These are phyloP conservation scores for Teleiodes luculella DNA, from an alignment of 2,888 invertebrate genomes.

Conservation along the genomic window DNA sequence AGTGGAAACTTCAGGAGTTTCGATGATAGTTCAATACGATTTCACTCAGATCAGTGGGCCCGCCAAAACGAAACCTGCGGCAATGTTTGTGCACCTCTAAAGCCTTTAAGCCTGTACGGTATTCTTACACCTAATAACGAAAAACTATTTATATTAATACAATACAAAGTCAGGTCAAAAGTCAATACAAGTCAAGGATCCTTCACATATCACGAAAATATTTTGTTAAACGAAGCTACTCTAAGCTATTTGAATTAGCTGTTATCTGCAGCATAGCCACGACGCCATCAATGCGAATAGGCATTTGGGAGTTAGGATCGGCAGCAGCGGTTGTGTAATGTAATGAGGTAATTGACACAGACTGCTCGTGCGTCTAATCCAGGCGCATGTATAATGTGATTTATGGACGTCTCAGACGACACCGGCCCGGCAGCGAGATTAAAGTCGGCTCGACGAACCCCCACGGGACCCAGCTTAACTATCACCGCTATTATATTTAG, in stretches of 20 bases:
- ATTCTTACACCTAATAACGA: too few relatives aligned
- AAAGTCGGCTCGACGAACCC: constrained; percentile 25
- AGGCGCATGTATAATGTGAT: constrained; percentile 26
- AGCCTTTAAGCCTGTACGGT: too few relatives aligned
- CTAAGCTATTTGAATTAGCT: not conserved
- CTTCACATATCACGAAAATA: too few relatives aligned
- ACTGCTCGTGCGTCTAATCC: constrained; percentile 17
- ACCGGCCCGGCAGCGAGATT: constrained; percentile 31
- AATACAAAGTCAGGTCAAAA: too few relatives aligned
- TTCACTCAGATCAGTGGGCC: too few relatives aligned
- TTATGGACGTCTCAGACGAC: constrained; percentile 25
- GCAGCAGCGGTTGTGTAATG: not conserved
- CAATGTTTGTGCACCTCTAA: too few relatives aligned
- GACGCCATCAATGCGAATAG: not conserved
- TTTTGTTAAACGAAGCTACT: too few relatives aligned
- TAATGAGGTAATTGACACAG: constrained; percentile 11
- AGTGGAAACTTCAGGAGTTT: too few relatives aligned
- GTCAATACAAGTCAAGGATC: too few relatives aligned
- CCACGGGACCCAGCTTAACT: constrained; percentile 25
- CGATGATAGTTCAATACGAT: too few relatives aligned
- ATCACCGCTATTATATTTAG: constrained; percentile 24
- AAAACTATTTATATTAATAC: too few relatives aligned
- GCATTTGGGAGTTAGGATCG: not conserved
- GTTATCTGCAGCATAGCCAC: not conserved
- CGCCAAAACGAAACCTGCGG: too few relatives aligned